These are phyloP conservation scores for Drosophila mayri DNA, from an alignment of 1,140 invertebrate species.

Conservation along the genomic window DNA sequence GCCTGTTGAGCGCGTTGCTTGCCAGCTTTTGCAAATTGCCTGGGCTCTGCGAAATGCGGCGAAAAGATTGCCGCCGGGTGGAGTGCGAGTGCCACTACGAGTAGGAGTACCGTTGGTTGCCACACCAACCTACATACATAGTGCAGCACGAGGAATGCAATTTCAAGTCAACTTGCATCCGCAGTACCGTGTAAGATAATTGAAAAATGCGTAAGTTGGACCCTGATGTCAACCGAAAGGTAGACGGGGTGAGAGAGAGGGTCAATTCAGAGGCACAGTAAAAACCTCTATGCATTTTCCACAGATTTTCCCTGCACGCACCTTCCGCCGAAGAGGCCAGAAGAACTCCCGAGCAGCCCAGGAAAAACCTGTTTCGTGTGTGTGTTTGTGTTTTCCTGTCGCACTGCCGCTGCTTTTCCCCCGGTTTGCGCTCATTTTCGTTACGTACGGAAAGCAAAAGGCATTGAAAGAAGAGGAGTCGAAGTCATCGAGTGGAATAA, in stretches of 20 bases:
- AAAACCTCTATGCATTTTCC: constrained; percentile 63
- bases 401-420: constrained; percentile 16
- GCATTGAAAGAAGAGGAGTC: constrained; percentile 58
- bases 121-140: constrained; percentile 78
- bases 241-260: constrained; percentile 31
- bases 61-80: constrained; percentile 41
- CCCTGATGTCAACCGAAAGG: constrained; percentile 61
- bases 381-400: constrained; percentile 53
- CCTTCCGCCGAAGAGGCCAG: constrained; percentile 18
- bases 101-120: constrained; percentile 72
- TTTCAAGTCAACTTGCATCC: constrained; percentile 20
- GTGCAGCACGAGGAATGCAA: constrained; percentile 57
- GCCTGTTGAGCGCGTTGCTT: constrained; percentile 57
- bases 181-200: constrained; percentile 51
- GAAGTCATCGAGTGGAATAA: constrained; percentile 23
- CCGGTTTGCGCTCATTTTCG: constrained; percentile 74
- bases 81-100: constrained; percentile 1
- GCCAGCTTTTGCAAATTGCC: constrained; percentile 72
- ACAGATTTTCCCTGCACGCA: constrained; percentile 69
- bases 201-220: constrained; percentile 62
- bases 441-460: constrained; percentile 81
- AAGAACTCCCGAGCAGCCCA: constrained; percentile 1
- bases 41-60: constrained; percentile 38
- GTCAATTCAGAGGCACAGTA: constrained; percentile 46
- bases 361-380: constrained; percentile 65